Evolutionary conservation across 2,888 invertebrate genomes (phyloP), one percentile per base, ranked within the genome.

Genomic region (Rhamnusium bicolor): DNA sequence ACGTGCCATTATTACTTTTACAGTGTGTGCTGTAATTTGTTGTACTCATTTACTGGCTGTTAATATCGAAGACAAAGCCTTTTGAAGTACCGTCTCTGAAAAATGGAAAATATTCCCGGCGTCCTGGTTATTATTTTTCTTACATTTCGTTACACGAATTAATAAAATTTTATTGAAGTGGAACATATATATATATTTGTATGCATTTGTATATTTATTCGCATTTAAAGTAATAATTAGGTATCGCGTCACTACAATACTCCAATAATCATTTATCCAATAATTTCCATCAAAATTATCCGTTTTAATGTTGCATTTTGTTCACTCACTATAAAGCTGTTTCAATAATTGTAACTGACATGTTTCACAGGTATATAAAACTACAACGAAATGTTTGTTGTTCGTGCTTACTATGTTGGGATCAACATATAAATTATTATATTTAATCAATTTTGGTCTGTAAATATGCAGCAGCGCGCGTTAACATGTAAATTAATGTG

Each of bases 401-500:
- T 29, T 32, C 10, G 32, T 29, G 32, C 8, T 18, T 8, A 16
- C 19, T 16, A 40, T n/a, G 12, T 24, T 21, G 21, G 12, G 32
- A 16, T 16, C 18, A 58, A 58, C 32, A 18, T 40, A 16, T 24
- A 32, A 32, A n/a, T 29, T 58, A 40, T 58, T 12, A 40, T 14
- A 40, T 58, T 32, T 58, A 29, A 58, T 58, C 10, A 58, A 58
- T 18, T 32, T 32, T 16, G 10, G n/a, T 19, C 32, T 16, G 58
- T 16, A 18, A 32, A 32, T 16, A 18, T 29, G 58, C 14, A 12
- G 18, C 58, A 29, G 1, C 16, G 18, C 32, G 19, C 18, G 19
- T 58, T 58, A 58, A 58, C 32, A 58, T 19, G 18, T 58, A n/a
- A 58, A 58, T 58, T 58, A 58, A 58, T 58, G 58, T 12, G 19